These are phyloP conservation scores for Rhadinocentrus ornatus DNA, from an alignment of 2,797 vertebrate species.

Conservation along the genomic window DNA sequence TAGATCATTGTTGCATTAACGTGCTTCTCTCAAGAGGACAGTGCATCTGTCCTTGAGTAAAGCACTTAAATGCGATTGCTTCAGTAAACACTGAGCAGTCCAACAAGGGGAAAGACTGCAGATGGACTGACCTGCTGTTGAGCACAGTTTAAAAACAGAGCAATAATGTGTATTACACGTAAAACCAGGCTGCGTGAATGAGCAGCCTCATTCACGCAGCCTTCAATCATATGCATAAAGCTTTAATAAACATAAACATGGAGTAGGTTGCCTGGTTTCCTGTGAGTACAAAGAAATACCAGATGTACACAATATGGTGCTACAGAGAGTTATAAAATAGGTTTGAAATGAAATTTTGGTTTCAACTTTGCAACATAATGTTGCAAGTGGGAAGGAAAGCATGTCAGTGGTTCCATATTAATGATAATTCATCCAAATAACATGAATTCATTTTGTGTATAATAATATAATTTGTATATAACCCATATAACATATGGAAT, in stretches of 20 bases:
- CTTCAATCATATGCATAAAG: not conserved
- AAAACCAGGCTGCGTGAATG: slow-evolving; percentile 8
- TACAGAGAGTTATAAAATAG: not conserved
- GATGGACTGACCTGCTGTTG: slow-evolving; percentile 33
- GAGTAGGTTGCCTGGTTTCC: not conserved
- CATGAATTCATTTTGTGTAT: too few species aligned
- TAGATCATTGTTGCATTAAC: slow-evolving; percentile 79
- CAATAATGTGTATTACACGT: slow-evolving; percentile 2
- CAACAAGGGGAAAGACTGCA: slow-evolving; percentile 33
- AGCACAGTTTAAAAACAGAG: slow-evolving; percentile 1
- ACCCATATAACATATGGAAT: too few species aligned
- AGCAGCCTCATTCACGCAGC: not conserved
- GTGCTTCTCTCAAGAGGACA: slow-evolving; percentile 71
- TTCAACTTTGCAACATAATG: too few species aligned
- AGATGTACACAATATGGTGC: slow-evolving; percentile 4
- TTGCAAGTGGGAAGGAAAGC: too few species aligned
- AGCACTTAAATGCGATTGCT: slow-evolving; percentile 79
- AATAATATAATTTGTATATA: too few species aligned
- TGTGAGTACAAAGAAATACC: slow-evolving; percentile 12
- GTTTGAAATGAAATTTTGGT: too few species aligned
- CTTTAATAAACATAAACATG: slow-evolving; percentile 24
- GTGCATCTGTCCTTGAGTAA: slow-evolving; percentile 76
- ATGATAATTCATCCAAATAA: too few species aligned
- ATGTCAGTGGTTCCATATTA: too few species aligned
- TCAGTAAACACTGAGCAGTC: slow-evolving; percentile 67